These are phyloP conservation scores for Eretmocerus hayati DNA, from an alignment of 2,888 invertebrate species.

Conservation along the genomic window DNA sequence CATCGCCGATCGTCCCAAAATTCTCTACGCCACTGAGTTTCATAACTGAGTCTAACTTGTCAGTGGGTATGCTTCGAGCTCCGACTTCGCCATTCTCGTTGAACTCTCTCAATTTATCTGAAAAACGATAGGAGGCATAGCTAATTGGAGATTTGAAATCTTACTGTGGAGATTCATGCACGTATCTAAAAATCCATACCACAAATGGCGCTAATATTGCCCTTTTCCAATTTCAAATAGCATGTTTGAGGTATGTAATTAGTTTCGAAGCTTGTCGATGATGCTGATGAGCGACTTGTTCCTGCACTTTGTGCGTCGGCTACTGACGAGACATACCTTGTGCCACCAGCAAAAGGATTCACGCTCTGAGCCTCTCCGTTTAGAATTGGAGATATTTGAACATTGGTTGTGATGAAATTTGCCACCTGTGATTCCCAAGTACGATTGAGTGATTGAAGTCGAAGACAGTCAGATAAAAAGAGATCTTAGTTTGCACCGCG, in stretches of 20 bases:
- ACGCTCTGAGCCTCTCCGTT: conserved; percentile 36
- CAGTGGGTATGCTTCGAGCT: conserved; percentile 50
- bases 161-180: neutral
- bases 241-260: conserved; percentile 50
- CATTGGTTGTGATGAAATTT: conserved; percentile 83
- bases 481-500: too few species aligned
- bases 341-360: conserved; percentile 62
- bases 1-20: conserved; percentile 19
- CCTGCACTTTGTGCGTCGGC: conserved; percentile 19
- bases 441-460: too few species aligned
- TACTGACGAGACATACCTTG: conserved; percentile 57
- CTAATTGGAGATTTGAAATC: neutral
- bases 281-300: neutral
- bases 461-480: too few species aligned
- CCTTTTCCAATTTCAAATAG: conserved; percentile 70
- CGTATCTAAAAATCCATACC: conserved; percentile 48
- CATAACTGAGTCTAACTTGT: conserved; percentile 56
- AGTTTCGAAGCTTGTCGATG: conserved; percentile 13
- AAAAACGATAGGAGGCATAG: conserved; percentile 25
- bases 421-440: conserved; percentile 58
- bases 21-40: conserved; percentile 49
- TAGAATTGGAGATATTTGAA: conserved; percentile 41
- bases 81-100: conserved; percentile 59
- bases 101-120: conserved; percentile 54
- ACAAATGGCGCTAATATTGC: conserved; percentile 66